A percentile compares a stretch with the other conserved stretches of the same genome.
These are phyloP conservation scores for Acleris cristana DNA, from an alignment of 2,888 invertebrate genomes.

Conservation along the genomic window DNA sequence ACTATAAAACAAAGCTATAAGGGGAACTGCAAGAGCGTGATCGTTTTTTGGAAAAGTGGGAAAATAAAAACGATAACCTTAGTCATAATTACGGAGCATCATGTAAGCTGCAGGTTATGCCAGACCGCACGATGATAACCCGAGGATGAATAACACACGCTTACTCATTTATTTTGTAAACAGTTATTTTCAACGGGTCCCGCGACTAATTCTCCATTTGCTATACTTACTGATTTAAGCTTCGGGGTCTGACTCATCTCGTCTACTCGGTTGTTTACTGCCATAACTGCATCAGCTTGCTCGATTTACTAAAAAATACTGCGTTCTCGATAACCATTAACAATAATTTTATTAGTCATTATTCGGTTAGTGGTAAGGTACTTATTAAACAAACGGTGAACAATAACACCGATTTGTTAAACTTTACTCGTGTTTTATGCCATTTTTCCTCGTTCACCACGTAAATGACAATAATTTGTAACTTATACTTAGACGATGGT, in stretches of 20 bases:
- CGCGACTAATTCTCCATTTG: constrained; percentile 56
- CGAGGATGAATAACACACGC: constrained; percentile 52
- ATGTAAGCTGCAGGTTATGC: constrained; percentile 14
- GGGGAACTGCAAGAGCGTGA: too few relatives aligned
- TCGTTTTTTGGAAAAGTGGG: too few relatives aligned
- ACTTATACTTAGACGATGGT: too few relatives aligned
- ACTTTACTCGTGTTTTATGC: too few relatives aligned
- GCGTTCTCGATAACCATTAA: constrained; percentile 14
- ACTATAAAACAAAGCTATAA: too few relatives aligned
- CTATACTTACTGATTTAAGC: constrained; percentile 53
- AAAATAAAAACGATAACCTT: too few relatives aligned
- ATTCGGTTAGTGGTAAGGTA: not conserved
- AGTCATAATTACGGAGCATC: too few relatives aligned
- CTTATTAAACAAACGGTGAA: constrained; percentile 15
- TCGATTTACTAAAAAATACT: constrained; percentile 14
- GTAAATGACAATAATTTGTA: too few relatives aligned
- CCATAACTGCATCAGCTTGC: constrained; percentile 11
- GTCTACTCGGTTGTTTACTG: constrained; percentile 41
- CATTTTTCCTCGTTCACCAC: too few relatives aligned
- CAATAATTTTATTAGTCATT: constrained; percentile 22
- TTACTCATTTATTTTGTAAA: constrained; percentile 60
- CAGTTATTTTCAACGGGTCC: constrained; percentile 54
- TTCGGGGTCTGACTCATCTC: constrained; percentile 34
- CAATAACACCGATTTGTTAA: too few relatives aligned
- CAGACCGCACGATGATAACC: constrained; percentile 31